Conservation (phyloP, 2,113 vertebrate genomes). For the Marcusenius ussheri region DNA sequence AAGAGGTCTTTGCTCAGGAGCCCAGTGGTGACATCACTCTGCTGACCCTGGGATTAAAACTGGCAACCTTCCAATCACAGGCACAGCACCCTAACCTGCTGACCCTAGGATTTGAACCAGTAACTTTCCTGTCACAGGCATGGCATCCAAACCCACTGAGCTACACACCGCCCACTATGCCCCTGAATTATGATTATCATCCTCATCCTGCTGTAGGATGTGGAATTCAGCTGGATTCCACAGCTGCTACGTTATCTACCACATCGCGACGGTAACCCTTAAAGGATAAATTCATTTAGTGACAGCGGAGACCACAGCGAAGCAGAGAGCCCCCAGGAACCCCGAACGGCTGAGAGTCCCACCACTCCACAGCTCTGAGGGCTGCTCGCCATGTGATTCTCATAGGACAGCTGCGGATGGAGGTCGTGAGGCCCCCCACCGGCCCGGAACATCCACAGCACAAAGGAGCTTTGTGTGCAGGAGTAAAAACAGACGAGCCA, state of each 20-base stretch:
- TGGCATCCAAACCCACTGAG: background rate
- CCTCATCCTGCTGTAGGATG: background rate
- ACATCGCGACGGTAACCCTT: background rate
- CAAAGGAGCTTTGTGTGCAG: conserved; percentile 17
- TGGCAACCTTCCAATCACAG: no score
- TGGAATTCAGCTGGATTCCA: background rate
- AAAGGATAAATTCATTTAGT: background rate
- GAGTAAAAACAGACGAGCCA: background rate
- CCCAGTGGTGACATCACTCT: background rate
- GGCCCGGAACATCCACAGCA: background rate
- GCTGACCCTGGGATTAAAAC: background rate
- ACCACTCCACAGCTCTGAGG: background rate
- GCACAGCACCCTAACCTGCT: no score
- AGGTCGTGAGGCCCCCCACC: background rate
- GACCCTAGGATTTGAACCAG: background rate
- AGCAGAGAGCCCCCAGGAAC: background rate
- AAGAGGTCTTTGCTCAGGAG: background rate
- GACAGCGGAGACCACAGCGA: background rate
- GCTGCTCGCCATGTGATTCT: background rate
- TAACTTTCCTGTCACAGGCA: background rate
- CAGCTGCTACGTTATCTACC: background rate
- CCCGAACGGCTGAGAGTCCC: background rate
- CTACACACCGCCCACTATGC: background rate
- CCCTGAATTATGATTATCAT: background rate
- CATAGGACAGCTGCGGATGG: background rate